A percentile compares a stretch with the other conserved stretches of the same genome.
phyloP scores from a whole-genome alignment of 2,888 invertebrate species.

The Clistopyga incitator region DNA sequence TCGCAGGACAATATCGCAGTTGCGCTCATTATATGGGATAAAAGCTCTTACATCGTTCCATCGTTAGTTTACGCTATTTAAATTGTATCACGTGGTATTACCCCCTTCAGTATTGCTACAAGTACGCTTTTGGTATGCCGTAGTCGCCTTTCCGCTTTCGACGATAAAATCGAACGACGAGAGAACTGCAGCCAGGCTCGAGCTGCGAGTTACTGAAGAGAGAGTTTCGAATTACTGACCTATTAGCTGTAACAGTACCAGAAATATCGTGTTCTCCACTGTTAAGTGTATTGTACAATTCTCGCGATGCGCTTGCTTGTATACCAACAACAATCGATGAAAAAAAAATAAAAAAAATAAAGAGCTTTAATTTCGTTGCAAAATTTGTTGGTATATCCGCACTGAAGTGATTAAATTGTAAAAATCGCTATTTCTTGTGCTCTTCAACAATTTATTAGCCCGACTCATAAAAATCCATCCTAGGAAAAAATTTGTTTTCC shows the following conservation, averaged over 20 bases:
- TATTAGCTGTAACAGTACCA: background rate
- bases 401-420: background rate
- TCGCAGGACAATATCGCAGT: background rate
- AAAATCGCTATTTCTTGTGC: background rate
- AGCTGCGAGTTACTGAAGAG: background rate
- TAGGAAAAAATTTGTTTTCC: background rate
- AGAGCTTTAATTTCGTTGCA: background rate
- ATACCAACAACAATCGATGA: no score
- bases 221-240: slow-evolving; percentile 8
- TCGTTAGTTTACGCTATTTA: background rate
- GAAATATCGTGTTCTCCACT: slow-evolving; percentile 9
- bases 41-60: background rate
- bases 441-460: background rate
- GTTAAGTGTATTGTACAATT: background rate
- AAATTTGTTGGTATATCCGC: background rate
- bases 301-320: background rate
- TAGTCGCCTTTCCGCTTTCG: background rate
- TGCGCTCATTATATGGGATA: background rate
- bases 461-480: background rate
- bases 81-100: background rate
- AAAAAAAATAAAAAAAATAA: background rate
- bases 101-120: background rate
- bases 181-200: background rate
- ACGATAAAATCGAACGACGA: slow-evolving; percentile 20
- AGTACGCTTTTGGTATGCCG: background rate